These are phyloP conservation scores for Drosophila fuyamai DNA, from an alignment of 1,140 invertebrate species.

Conservation along the genomic window DNA sequence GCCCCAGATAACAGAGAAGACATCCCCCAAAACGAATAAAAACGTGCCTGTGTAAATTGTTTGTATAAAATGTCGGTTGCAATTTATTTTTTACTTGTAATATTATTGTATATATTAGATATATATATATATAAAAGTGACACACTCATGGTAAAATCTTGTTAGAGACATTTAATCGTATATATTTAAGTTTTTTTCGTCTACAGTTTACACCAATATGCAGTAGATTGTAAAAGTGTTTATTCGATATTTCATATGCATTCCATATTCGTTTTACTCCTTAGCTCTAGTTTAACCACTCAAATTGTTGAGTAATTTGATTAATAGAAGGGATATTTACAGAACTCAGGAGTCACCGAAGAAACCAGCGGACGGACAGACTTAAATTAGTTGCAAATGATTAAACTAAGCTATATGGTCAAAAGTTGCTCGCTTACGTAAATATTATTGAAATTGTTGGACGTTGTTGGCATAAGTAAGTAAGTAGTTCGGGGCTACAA, in stretches of 20 bases:
- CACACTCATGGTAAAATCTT: slow-evolving; percentile 81
- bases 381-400: slow-evolving; percentile 72
- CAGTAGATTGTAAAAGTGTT: slow-evolving; percentile 48
- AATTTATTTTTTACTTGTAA: slow-evolving; percentile 67
- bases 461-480: slow-evolving; percentile 81
- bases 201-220: slow-evolving; percentile 42
- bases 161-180: slow-evolving; percentile 76
- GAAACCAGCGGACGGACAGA: slow-evolving; percentile 17
- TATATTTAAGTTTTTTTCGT: slow-evolving; percentile 37
- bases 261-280: slow-evolving; percentile 35
- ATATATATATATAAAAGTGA: slow-evolving; percentile 77
- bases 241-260: slow-evolving; percentile 49
- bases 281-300: slow-evolving; percentile 41
- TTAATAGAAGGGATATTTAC: slow-evolving; percentile 53
- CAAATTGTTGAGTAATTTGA: slow-evolving; percentile 43
- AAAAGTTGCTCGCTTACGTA: slow-evolving; percentile 28
- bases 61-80: slow-evolving; percentile 72
- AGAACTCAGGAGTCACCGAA: slow-evolving; percentile 22
- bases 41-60: slow-evolving; percentile 28
- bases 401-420: slow-evolving; percentile 74
- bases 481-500: slow-evolving; percentile 69
- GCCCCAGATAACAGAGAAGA: slow-evolving; percentile 4
- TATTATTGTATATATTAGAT: slow-evolving; percentile 73
- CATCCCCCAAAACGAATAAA: slow-evolving; percentile 34
- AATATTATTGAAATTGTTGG: slow-evolving; percentile 81